These are phyloP conservation scores for Pangasius djambal DNA, from an alignment of 2,797 vertebrate genomes.

Conservation along the genomic window DNA sequence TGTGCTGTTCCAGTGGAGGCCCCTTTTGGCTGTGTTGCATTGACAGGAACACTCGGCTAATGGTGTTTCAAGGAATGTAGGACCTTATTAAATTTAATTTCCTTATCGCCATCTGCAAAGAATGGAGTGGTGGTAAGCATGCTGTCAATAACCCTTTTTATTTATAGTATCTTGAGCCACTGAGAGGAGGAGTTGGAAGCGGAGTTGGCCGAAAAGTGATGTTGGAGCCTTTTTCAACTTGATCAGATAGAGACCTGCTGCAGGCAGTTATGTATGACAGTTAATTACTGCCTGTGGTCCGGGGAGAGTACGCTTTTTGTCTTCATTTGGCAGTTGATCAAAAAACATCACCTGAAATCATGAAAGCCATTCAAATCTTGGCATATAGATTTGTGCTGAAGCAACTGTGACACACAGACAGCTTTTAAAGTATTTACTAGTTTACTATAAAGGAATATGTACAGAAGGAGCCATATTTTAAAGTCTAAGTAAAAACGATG, in stretches of 20 bases:
- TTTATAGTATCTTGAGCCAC: constrained; percentile 40
- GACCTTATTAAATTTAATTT: constrained; percentile 54
- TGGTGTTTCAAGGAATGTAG: constrained; percentile 29
- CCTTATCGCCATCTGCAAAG: constrained; percentile 48
- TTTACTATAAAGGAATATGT: not conserved
- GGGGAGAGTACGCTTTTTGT: constrained; percentile 37
- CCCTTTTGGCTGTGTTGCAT: constrained; percentile 28
- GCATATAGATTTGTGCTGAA: constrained; percentile 27
- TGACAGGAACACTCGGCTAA: constrained; percentile 41
- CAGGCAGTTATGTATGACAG: constrained; percentile 51
- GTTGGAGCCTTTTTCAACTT: constrained; percentile 41
- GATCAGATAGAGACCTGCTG: constrained; percentile 47
- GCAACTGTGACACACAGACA: not conserved
- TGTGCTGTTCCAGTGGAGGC: constrained; percentile 43
- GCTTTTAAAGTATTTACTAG: not conserved
- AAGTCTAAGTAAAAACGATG: not conserved
- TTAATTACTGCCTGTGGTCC: constrained; percentile 52
- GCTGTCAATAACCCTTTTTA: constrained; percentile 31
- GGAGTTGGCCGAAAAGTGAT: constrained; percentile 34
- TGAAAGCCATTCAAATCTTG: constrained; percentile 37
- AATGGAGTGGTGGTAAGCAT: constrained; percentile 31
- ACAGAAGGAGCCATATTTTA: not conserved
- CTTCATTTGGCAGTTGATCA: constrained; percentile 36
- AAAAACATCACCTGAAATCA: constrained; percentile 48
- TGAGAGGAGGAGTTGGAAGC: constrained; percentile 36